Percentiles rank a stretch among this genome's conserved stretches.
phyloP scores from a whole-genome alignment of 2,113 vertebrate genomes.

The Scophthalmus maximus region DNA sequence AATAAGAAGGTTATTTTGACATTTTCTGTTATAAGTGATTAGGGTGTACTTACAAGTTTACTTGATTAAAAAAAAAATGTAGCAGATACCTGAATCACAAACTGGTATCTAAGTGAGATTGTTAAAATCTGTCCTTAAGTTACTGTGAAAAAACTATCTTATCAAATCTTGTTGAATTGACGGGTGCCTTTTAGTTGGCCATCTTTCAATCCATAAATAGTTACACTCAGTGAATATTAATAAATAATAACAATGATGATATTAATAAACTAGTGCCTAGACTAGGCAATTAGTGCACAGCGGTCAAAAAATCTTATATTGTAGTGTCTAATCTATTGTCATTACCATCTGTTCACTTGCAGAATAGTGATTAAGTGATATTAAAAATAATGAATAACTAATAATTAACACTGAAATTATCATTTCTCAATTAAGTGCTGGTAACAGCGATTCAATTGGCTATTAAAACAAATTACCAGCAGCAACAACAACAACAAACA shows the following conservation, averaged over 20 bases:
- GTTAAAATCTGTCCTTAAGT: no score
- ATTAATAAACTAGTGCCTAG: not conserved
- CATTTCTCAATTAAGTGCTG: no score
- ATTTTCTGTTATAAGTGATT: no score
- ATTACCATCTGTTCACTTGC: no score
- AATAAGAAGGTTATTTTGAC: no score
- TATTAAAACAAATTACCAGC: not conserved
- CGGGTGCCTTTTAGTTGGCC: not conserved
- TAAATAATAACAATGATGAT: not conserved
- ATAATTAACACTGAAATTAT: not conserved
- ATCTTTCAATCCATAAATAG: not conserved
- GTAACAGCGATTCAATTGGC: no score
- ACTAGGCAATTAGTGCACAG: not conserved
- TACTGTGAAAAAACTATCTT: no score
- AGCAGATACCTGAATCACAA: not conserved
- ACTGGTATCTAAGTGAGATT: not conserved
- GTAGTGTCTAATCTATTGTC: not conserved
- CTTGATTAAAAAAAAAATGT: no score
- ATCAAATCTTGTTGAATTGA: not conserved
- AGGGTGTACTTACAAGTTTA: no score
- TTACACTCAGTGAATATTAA: not conserved
- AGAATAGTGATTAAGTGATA: no score
- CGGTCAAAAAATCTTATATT: not conserved
- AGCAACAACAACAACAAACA: constrained; percentile 2
- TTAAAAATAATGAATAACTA: not conserved